Evolutionary conservation across 2,888 invertebrate genomes (phyloP), one percentile per base, ranked within the genome.

Genomic region (Aphidius colemani): DNA sequence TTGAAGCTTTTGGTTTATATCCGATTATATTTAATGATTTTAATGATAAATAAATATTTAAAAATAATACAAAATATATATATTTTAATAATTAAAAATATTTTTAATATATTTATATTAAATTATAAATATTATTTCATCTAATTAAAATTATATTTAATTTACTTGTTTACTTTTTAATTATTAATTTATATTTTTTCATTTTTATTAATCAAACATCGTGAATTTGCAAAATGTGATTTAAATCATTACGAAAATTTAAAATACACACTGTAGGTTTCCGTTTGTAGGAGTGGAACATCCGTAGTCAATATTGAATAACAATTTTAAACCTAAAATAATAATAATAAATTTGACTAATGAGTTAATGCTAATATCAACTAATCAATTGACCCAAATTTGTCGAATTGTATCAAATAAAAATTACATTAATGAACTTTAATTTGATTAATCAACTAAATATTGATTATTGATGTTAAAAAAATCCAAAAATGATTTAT

Each of bases 271-370:
- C 70, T 70, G 68, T 71, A 67, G 0, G 67, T 67, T 72, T 69
- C 74, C 72, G 73, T 71, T 75, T 71, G 70, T 73, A 74, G 76
- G 77, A 74, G 77, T 74, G 77, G 76, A 73, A 70, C 75, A 75
- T 75, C 75, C 75, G 74, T 68, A 67, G 64, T 67, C 67, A 67
- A 71, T 69, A 70, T 70, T 70, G 67, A 72, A 71, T 73, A 69
- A 71, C 69, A 53, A 61, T 30, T 10, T n/a, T n/a, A 40, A n/a
- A 9, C 60, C 64, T 67, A 71, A 70, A 69, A 74, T 73, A 71
- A 73, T 71, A 72, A 74, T 73, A 72, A 71, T 70, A 30, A 30
- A 30, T 30, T 30, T 30, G 30, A 30, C 5, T 30, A 30, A 30
- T 30, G 5, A 30, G 2, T 30, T 30, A 30, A 30, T 4, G 30